Conservation (phyloP, 1,140 invertebrate genomes). For the Mercenaria mercenaria region DNA sequence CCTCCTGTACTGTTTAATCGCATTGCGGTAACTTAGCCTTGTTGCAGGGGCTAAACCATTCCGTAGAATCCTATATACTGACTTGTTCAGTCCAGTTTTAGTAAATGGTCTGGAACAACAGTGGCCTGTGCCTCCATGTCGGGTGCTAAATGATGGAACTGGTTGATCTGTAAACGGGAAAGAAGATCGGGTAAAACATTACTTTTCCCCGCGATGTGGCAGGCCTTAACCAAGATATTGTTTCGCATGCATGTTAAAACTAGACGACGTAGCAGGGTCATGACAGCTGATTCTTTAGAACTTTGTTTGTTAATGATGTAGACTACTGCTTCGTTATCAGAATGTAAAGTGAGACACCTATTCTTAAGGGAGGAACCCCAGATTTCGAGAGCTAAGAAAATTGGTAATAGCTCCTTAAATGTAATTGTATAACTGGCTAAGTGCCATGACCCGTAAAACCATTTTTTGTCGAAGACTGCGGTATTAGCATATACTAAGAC, state of each 20-base stretch:
- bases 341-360: slow-evolving; percentile 38
- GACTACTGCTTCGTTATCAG: slow-evolving; percentile 62
- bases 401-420: slow-evolving; percentile 63
- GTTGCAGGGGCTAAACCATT: neutral
- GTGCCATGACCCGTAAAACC: slow-evolving; percentile 16
- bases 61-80: neutral
- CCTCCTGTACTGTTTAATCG: neutral
- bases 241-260: slow-evolving; percentile 28
- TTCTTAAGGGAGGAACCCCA: slow-evolving; percentile 53
- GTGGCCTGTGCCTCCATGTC: neutral
- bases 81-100: neutral
- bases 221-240: slow-evolving; percentile 59
- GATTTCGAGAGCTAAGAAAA: slow-evolving; percentile 45
- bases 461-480: slow-evolving; percentile 18
- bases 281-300: slow-evolving; percentile 36
- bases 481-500: slow-evolving; percentile 63
- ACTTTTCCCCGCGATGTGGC: slow-evolving; percentile 56
- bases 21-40: neutral
- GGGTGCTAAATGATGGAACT: slow-evolving; percentile 8
- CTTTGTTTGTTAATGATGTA: slow-evolving; percentile 67
- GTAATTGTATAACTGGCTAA: slow-evolving; percentile 50
- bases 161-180: slow-evolving; percentile 63
- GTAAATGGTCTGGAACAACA: neutral
- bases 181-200: too few relatives aligned
- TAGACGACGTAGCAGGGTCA: slow-evolving; percentile 60